Conservation (phyloP, 1,140 invertebrate genomes). For the Drosophila serrata region DNA sequence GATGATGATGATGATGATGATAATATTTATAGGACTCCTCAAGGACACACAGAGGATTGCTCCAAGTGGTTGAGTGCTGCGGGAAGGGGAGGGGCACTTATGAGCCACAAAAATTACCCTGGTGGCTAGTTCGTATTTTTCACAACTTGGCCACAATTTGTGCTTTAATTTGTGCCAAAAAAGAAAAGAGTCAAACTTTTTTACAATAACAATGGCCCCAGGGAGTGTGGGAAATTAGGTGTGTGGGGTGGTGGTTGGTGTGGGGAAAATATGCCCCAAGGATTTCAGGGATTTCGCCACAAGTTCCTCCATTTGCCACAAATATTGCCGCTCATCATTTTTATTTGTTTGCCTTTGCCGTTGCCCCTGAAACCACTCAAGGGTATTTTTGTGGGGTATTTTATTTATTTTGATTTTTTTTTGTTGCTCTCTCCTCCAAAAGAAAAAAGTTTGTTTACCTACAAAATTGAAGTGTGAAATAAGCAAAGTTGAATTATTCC, state of each 20-base stretch:
- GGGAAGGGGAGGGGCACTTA: slow-evolving; percentile 50
- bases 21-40: slow-evolving; percentile 82
- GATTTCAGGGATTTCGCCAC: slow-evolving; percentile 51
- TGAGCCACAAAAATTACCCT: slow-evolving; percentile 71
- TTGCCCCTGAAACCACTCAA: too few relatives aligned
- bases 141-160: slow-evolving; percentile 81
- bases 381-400: slow-evolving; percentile 39
- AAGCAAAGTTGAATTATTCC: slow-evolving; percentile 84
- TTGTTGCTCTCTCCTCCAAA: not conserved
- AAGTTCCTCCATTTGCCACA: slow-evolving; percentile 42
- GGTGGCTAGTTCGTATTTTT: slow-evolving; percentile 77
- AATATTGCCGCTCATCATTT: slow-evolving; percentile 81
- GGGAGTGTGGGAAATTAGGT: slow-evolving; percentile 5
- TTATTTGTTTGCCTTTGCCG: slow-evolving; percentile 81
- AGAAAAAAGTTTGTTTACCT: slow-evolving; percentile 75
- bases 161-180: slow-evolving; percentile 76
- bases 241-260: not conserved
- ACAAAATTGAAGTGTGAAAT: slow-evolving; percentile 84
- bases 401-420: slow-evolving; percentile 36
- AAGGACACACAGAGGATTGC: slow-evolving; percentile 61
- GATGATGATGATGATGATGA: slow-evolving; percentile 61
- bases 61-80: slow-evolving; percentile 4
- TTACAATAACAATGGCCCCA: slow-evolving; percentile 61
- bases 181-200: slow-evolving; percentile 71
- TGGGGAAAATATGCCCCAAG: slow-evolving; percentile 69